Percentiles rank a stretch among this genome's conserved stretches.
phyloP scores from a whole-genome alignment of 1,140 invertebrate genomes.

The Zeugodacus cucurbitae region DNA sequence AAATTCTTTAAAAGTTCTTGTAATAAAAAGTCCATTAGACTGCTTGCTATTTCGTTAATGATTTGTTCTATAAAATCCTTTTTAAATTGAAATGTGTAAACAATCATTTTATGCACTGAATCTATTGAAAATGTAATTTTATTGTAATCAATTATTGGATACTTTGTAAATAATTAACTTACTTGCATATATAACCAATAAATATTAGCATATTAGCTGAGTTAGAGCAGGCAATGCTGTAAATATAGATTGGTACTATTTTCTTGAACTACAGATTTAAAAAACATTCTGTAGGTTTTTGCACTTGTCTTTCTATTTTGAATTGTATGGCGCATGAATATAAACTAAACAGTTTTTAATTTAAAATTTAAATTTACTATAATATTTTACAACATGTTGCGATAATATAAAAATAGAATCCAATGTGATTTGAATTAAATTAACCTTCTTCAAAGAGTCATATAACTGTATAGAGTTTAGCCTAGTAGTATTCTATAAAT shows the following conservation, averaged over 20 bases:
- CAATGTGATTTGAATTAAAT: too few species aligned
- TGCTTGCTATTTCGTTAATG: not conserved
- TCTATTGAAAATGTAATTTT: not conserved
- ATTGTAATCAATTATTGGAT: not conserved
- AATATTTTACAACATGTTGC: too few species aligned
- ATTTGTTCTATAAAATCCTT: too few species aligned
- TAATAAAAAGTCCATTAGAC: not conserved
- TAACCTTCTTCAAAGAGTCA: too few species aligned
- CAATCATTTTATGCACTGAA: not conserved
- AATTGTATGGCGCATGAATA: not conserved
- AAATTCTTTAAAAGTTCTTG: too few species aligned
- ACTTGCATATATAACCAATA: not conserved
- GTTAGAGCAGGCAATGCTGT: not conserved
- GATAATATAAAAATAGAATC: too few species aligned
- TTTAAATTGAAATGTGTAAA: not conserved
- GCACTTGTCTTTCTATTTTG: not conserved
- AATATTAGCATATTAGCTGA: not conserved
- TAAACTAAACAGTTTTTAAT: not conserved
- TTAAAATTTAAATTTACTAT: too few species aligned
- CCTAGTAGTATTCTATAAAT: not conserved
- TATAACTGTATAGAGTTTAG: too few species aligned
- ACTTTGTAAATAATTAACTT: not conserved
- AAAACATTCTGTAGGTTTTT: not conserved
- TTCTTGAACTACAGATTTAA: not conserved
- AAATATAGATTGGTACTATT: not conserved